Percentiles rank a stretch among this genome's conserved stretches.
Conservation (phyloP, 1,140 invertebrate species). For the Leptinotarsa undecemlineata region DNA sequence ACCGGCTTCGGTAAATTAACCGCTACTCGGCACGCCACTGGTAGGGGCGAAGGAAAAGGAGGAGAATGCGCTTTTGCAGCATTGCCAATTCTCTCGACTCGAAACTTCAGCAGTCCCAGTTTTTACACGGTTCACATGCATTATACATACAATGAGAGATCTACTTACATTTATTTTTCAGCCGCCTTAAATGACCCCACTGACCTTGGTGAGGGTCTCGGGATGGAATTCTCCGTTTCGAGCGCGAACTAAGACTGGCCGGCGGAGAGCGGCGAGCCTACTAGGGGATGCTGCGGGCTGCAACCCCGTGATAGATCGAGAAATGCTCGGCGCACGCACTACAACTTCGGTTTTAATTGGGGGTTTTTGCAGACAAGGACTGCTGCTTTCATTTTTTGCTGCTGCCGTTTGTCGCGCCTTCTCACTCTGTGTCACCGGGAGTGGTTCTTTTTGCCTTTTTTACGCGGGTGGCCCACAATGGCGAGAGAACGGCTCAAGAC, state of each 20-base stretch:
- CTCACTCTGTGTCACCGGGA: not conserved
- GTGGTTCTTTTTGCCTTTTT: not conserved
- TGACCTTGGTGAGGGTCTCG: conserved; percentile 1
- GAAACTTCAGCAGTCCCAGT: conserved; percentile 20
- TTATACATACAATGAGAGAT: conserved; percentile 6
- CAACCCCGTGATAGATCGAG: conserved; percentile 55
- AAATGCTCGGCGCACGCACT: conserved; percentile 56
- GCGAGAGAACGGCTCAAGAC: not conserved
- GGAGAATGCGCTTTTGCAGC: conserved; percentile 13
- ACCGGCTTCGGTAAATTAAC: not conserved
- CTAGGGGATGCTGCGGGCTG: conserved; percentile 53
- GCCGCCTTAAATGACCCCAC: not conserved
- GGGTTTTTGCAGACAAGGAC: conserved; percentile 52
- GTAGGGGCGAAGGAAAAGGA: conserved; percentile 3
- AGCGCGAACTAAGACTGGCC: conserved; percentile 52
- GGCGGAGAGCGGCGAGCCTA: conserved; percentile 50
- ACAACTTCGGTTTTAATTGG: conserved; percentile 55
- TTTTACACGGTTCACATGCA: conserved; percentile 41
- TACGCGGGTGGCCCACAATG: conserved; percentile 5
- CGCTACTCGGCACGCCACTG: not conserved
- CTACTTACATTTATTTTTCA: not conserved
- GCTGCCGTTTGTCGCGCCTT: conserved; percentile 20
- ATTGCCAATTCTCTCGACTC: conserved; percentile 20
- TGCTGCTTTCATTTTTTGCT: conserved; percentile 37
- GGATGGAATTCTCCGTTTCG: conserved; percentile 14